phyloP scores from a whole-genome alignment of 2,888 invertebrate genomes.

The Hoplodrina ambigua region DNA sequence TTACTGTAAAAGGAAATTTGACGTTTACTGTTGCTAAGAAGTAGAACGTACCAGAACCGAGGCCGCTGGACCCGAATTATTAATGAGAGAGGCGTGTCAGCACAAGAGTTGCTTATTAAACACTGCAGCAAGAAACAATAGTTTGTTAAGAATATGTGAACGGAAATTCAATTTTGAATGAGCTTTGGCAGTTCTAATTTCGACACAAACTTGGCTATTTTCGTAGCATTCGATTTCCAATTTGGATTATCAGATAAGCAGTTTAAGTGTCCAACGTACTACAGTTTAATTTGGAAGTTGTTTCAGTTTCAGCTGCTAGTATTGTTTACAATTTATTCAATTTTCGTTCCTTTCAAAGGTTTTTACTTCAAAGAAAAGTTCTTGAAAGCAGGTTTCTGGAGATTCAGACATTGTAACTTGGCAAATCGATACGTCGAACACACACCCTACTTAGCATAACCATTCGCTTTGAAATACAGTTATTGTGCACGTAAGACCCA shows the following conservation, averaged over 20 bases:
- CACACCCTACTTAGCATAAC: constrained; percentile 62
- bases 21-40: constrained; percentile 51
- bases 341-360: not conserved
- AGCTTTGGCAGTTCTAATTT: constrained; percentile 24
- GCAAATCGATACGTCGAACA: constrained; percentile 55
- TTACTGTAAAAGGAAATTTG: constrained; percentile 43
- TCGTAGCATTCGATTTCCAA: not conserved
- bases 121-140: constrained; percentile 59
- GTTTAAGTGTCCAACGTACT: not conserved
- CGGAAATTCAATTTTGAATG: constrained; percentile 38
- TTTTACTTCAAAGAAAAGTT: constrained; percentile 4
- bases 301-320: not conserved
- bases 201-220: constrained; percentile 1
- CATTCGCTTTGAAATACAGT: constrained; percentile 63
- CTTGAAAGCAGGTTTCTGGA: constrained; percentile 11
- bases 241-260: not conserved
- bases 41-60: constrained; percentile 56
- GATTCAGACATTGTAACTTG: constrained; percentile 27
- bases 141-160: constrained; percentile 50
- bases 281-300: not conserved
- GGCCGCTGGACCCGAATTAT: constrained; percentile 63
- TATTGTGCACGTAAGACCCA: constrained; percentile 57
- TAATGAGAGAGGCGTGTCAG: constrained; percentile 63
- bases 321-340: not conserved
- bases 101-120: constrained; percentile 60